These are phyloP conservation scores for Margarornis squamiger DNA, from an alignment of 2,797 vertebrate species.

Conservation along the genomic window DNA sequence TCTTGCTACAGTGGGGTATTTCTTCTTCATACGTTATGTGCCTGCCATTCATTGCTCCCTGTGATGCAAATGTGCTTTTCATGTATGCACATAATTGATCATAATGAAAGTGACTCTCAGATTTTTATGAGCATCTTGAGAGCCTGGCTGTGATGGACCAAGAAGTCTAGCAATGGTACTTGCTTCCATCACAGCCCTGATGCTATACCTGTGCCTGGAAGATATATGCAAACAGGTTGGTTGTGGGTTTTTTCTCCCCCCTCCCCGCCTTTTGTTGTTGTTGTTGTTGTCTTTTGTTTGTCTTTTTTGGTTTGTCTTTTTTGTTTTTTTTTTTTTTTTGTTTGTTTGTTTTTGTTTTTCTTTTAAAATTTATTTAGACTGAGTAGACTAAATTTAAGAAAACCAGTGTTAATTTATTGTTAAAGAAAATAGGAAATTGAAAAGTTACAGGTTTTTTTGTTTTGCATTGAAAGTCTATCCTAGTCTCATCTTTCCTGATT, in stretches of 20 bases:
- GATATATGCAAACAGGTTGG: not conserved
- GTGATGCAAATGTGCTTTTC: constrained; percentile 7
- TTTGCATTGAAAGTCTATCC: not conserved
- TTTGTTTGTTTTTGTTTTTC: not conserved
- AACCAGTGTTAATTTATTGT: not conserved
- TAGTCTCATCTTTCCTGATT: not conserved
- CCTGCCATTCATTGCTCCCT: not conserved
- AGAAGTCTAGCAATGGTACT: not conserved
- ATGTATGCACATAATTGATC: not conserved
- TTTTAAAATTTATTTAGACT: not conserved
- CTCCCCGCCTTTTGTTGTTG: no score
- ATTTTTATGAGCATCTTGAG: constrained; percentile 36
- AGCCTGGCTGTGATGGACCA: not conserved
- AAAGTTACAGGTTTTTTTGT: not conserved
- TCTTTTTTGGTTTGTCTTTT: no score
- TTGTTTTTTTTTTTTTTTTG: not conserved
- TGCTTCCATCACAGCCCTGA: not conserved
- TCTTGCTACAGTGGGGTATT: not conserved
- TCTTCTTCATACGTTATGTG: not conserved
- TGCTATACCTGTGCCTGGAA: constrained; percentile 1
- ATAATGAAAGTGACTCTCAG: constrained; percentile 15
- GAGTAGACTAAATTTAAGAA: not conserved
- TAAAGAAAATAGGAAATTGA: not conserved
- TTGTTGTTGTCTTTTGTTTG: not conserved
- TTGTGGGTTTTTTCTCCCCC: no score